Evolutionary conservation across 2,888 invertebrate genomes (phyloP), one percentile per base, ranked within the genome.

Genomic region (Drosophila paranaensis): DNA sequence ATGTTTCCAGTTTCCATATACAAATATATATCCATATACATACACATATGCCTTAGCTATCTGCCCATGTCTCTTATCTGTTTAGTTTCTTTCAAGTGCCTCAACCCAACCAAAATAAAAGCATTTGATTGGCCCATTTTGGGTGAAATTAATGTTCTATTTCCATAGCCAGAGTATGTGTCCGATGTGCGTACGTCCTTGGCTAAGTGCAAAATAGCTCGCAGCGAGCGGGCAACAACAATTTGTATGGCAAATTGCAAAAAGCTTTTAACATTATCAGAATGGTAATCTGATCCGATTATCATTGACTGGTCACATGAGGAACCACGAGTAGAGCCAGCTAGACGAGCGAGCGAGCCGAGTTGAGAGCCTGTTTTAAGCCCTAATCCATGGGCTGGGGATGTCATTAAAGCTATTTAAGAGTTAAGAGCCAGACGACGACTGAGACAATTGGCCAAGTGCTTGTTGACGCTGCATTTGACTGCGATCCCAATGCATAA

Each of bases 381-480:
- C 74, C 87, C 74, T 86, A 86, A 86, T 82, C 86, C 88, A 75
- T 61, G 51, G 65, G 37, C 40, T 27, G 73, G 69, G 78, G 79
- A 77, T 86, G 81, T 86, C 86, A 87, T 87, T 88, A 88, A 87
- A 83, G 69, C 74, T 87, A 87, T 86, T 88, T 86, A 87, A 81
- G 76, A 73, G 83, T 88, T 86, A 87, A 81, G 76, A 73, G 83
- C 77, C 77, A 72, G 27, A 37, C 43, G 27, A 37, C 43, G 71
- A 54, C 63, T 69, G 64, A 78, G 68, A 81, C 75, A 78, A 75
- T 77, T 74, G 72, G 64, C 62, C 48, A 70, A 66, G 69, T 40
- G 16, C 53, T 40, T 70, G 75, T 76, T 79, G 75, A 78, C 73
- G 76, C 67, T 74, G 70, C 76, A 45, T 69, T 69, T 72, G 74